Base-by-base conservation (phyloP, 2,888 invertebrate genomes). In the Hemistola chrysoprasaria region DNA sequence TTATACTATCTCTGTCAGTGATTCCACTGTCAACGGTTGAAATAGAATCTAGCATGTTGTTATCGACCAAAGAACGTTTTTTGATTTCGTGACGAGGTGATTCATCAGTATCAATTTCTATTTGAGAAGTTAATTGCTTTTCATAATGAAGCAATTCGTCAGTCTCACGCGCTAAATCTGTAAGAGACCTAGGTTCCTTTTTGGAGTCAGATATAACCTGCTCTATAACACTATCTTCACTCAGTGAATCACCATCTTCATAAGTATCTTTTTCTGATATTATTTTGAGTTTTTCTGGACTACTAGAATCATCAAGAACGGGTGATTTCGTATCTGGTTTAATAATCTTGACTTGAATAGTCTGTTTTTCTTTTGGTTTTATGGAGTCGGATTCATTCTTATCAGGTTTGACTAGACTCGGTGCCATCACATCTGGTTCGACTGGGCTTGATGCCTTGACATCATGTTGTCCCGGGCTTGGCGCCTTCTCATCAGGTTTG, bases 21-120 rank as follows among this genome's bases (percentile, higher is more conserved):
- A 67, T 55, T 16, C 67, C 67, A 43, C 69, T 73, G 20, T 74
- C 74, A 28, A 67, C 40, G 2, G 70, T 65, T 22, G 65, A 67
- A 31, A 70, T 62, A 20, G 65, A 62, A 22, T 16, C 16, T 4
- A 16, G 16, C 16, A 16, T 16, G 1, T 31, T 23, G 7, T 53
- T 60, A 16, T 62, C 57, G 8, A 35, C 9, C 27, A 57, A 27
- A 11, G 54, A 56, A 16, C 50, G 42, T 40, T 62, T 66, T 6
- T 45, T 47, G 2, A 58, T 47, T 20, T 59, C 58, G 34, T 59
- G 51, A 11, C 38, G 58, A 47, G 45, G 40, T 20, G 27, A 27
- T 23, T 65, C 59, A 27, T 51, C 53, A 8, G 45, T 20, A 16
- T 34, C 49, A 11, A 44, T 10, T 35, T 65, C 59, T 26, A 50